Base-by-base conservation (phyloP, 2,888 invertebrate species). In the Sesia apiformis region DNA sequence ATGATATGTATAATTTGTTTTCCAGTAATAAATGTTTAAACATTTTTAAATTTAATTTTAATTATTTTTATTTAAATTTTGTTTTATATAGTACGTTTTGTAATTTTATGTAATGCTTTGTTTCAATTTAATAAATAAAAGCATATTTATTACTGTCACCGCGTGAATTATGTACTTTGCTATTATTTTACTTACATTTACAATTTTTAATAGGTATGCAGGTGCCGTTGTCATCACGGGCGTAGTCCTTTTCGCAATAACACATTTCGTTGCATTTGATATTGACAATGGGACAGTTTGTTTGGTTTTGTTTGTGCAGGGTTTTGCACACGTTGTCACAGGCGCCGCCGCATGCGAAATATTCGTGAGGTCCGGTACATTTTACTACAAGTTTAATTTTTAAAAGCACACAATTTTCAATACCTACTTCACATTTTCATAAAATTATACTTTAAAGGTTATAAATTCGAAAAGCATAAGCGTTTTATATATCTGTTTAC, bases 271-370 rank as follows among this genome's bases (percentile, higher is more conserved):
- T 72, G 56, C 78, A 78, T 23, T 53, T 57, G 4, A 67, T 64
- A 50, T 75, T 78, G 0, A 60, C 3, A 5, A 74, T 73, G 3
- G 72, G 76, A 52, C 79, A 81, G 55, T 63, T 62, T 4, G 70
- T 68, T 55, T 72, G 70, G 53, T 67, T 76, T 51, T 72, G 67
- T 56, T 59, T 53, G 4, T 61, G 58, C 5, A 80, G 60, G 38
- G 67, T 72, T 0, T 60, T 58, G 53, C 81, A 82, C 0, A 65
- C 75, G 38, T 77, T 81, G 59, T 82, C 84, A 43, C 81, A 84
- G 0, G 66, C 70, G 0, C 66, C 59, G 3, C 74, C 76, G 53
- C 81, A 82, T 0, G 69, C 61, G 52, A 66, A 79, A 56, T 68
- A 72, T 56, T 78, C 78, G 43, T 77, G 56, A 0, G 58, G 57